These are phyloP conservation scores for Nematolebias whitei DNA, from an alignment of 2,113 vertebrate species.

Conservation along the genomic window DNA sequence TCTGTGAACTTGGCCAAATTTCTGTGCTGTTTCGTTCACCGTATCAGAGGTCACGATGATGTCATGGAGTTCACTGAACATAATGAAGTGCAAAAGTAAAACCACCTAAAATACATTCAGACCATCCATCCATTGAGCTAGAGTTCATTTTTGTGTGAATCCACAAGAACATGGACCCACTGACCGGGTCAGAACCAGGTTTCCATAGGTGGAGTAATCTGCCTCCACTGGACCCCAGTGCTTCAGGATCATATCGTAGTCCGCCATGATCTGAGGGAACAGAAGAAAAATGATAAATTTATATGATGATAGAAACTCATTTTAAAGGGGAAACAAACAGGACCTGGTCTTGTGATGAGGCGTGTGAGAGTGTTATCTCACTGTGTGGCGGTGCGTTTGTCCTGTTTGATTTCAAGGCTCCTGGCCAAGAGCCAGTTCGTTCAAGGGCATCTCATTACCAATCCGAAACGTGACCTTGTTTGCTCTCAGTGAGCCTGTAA, in stretches of 20 bases:
- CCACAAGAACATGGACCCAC: slow-evolving; percentile 18
- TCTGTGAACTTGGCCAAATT: no score
- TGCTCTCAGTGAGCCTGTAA: slow-evolving; percentile 16
- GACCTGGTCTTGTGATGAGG: no score
- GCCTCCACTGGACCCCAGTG: slow-evolving; percentile 72
- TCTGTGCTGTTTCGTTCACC: no score
- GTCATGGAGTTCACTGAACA: not conserved
- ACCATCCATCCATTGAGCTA: not conserved
- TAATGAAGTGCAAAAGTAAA: not conserved
- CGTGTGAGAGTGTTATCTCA: not conserved
- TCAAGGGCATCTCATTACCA: slow-evolving; percentile 1
- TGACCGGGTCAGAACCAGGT: slow-evolving; percentile 75
- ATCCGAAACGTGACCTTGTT: not conserved
- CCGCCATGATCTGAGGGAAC: slow-evolving; percentile 66
- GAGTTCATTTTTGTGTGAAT: not conserved
- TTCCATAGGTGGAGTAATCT: slow-evolving; percentile 51
- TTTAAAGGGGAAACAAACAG: no score
- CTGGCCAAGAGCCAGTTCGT: slow-evolving; percentile 10
- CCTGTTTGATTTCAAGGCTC: slow-evolving; percentile 17
- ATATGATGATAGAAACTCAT: no score
- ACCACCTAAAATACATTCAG: not conserved
- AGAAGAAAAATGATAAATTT: not conserved
- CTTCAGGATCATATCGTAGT: slow-evolving; percentile 72
- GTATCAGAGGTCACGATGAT: no score
- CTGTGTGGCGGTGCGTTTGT: slow-evolving; percentile 2